phyloP scores from a whole-genome alignment of 2,113 vertebrate species.

The Lepus timidus region DNA sequence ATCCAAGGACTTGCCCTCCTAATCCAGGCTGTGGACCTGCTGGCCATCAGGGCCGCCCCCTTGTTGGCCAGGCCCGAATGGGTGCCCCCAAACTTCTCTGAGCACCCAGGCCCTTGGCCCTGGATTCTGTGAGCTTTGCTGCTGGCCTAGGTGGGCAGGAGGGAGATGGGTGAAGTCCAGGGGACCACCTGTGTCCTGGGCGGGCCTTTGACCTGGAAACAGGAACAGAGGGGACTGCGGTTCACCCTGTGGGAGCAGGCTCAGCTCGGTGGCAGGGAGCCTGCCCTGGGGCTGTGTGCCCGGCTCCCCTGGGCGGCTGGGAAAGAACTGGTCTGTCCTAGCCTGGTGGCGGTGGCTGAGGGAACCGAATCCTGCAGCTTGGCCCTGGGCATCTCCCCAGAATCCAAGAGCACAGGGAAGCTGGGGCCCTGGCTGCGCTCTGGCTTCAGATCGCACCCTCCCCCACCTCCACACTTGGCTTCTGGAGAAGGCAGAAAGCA shows the following conservation, averaged over 20 bases:
- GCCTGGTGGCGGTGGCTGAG: too few species aligned
- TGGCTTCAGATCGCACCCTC: neutral
- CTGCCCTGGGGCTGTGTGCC: neutral
- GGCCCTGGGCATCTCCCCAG: neutral
- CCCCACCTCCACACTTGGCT: neutral
- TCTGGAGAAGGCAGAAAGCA: neutral
- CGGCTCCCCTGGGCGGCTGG: neutral
- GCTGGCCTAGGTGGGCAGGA: neutral
- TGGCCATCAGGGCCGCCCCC: neutral
- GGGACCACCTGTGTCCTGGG: neutral
- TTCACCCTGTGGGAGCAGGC: neutral
- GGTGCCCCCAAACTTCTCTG: neutral
- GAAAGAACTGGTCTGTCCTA: neutral
- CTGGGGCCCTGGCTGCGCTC: fast-evolving
- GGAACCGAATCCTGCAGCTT: neutral
- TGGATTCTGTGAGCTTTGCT: neutral
- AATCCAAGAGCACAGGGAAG: neutral
- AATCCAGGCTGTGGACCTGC: neutral
- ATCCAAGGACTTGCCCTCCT: neutral
- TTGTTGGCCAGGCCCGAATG: neutral
- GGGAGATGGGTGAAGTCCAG: neutral
- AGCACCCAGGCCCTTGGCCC: neutral
- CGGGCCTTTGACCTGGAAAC: neutral
- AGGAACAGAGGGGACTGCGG: neutral
- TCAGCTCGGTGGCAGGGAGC: neutral